A percentile compares a stretch with the other conserved stretches of the same genome.
Conservation (phyloP, 2,797 vertebrate genomes). For the Bufotes viridis region DNA sequence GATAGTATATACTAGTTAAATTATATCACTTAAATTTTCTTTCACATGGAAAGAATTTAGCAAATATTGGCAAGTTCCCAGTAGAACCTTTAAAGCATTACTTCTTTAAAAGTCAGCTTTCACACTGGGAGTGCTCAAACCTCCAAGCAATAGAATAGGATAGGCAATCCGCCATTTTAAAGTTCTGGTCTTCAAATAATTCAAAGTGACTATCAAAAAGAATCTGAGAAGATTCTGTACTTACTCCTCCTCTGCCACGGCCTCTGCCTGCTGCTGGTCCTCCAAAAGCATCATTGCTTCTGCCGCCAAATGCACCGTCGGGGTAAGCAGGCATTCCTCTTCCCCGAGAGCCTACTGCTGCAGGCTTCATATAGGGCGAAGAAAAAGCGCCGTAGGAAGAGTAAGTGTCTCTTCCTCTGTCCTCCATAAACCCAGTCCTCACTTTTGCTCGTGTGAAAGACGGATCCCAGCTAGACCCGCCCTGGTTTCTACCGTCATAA, state of each 20-base stretch:
- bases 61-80: conserved; percentile 68
- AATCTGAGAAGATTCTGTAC: conserved; percentile 86
- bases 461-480: conserved; percentile 82
- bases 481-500: conserved; percentile 85
- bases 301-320: conserved; percentile 85
- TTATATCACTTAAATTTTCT: conserved; percentile 67
- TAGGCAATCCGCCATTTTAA: conserved; percentile 70
- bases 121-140: conserved; percentile 68
- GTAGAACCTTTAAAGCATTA: conserved; percentile 72
- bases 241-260: conserved; percentile 88
- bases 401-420: conserved; percentile 85
- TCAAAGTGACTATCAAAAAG: conserved; percentile 86
- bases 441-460: conserved; percentile 83
- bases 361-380: conserved; percentile 85
- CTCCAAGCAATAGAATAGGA: conserved; percentile 55
- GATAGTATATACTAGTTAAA: conserved; percentile 78
- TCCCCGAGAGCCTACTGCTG: conserved; percentile 87
- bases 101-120: conserved; percentile 72
- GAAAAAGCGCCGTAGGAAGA: conserved; percentile 86
- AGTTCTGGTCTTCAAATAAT: conserved; percentile 84
- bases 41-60: conserved; percentile 77
- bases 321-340: conserved; percentile 86
- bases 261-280: conserved; percentile 85
- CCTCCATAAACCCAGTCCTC: conserved; percentile 88
- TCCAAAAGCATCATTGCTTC: conserved; percentile 87